These are phyloP conservation scores for Spilogale gracilis DNA, from an alignment of 2,113 vertebrate species.

Conservation along the genomic window DNA sequence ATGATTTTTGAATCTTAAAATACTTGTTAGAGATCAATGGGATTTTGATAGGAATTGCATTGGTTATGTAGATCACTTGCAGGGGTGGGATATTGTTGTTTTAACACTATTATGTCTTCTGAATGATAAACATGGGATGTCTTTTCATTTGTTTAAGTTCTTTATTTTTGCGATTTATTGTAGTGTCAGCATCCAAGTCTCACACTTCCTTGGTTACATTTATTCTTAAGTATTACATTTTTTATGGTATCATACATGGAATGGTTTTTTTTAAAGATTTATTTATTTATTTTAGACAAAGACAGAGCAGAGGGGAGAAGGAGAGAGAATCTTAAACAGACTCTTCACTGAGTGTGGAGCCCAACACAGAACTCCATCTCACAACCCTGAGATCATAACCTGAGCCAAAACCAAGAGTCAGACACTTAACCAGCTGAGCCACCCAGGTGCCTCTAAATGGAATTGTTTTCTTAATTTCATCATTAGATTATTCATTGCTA, in stretches of 20 bases:
- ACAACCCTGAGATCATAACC: background rate
- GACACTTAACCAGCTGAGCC: background rate
- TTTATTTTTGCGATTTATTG: background rate
- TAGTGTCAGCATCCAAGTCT: background rate
- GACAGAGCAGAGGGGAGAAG: background rate
- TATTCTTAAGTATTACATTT: background rate
- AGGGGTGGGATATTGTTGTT: background rate
- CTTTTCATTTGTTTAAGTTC: background rate
- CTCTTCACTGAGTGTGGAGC: background rate
- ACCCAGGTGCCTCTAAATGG: background rate
- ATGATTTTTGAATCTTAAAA: background rate
- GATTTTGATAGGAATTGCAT: background rate
- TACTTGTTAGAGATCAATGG: background rate
- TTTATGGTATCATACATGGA: background rate
- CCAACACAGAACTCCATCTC: background rate
- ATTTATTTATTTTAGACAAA: background rate
- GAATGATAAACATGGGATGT: background rate
- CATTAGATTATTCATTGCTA: background rate
- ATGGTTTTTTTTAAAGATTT: background rate
- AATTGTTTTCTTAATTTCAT: conserved; percentile 22
- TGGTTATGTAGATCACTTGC: background rate
- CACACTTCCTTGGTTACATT: background rate
- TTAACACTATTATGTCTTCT: background rate
- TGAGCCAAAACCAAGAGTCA: background rate
- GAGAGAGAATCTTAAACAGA: background rate